These are phyloP conservation scores for Melanostoma mellinum DNA, from an alignment of 2,888 invertebrate genomes.

Conservation along the genomic window DNA sequence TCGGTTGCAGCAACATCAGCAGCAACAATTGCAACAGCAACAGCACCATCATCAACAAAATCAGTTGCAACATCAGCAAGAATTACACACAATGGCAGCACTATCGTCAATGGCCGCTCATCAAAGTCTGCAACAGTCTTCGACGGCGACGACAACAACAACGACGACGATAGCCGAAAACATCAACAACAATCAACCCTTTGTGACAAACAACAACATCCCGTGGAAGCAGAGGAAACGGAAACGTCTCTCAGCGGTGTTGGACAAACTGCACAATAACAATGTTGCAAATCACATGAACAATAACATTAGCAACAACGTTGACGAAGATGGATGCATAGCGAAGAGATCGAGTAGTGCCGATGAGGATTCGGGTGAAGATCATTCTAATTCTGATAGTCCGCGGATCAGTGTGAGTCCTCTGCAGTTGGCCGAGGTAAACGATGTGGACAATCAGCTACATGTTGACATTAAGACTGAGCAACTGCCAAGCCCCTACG, in stretches of 20 bases:
- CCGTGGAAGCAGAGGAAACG: constrained; percentile 88
- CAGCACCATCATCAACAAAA: constrained; percentile 75
- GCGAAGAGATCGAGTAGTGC: constrained; percentile 76
- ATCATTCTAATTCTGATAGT: constrained; percentile 77
- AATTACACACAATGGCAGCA: constrained; percentile 79
- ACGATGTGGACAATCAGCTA: constrained; percentile 79
- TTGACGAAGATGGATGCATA: constrained; percentile 72
- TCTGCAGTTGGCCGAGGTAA: constrained; percentile 75
- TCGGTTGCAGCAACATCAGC: constrained; percentile 75
- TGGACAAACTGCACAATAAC: constrained; percentile 88
- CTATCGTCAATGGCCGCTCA: constrained; percentile 55
- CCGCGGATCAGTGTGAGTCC: constrained; percentile 81
- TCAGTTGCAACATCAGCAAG: constrained; percentile 76
- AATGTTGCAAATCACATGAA: constrained; percentile 81
- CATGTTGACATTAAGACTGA: constrained; percentile 82
- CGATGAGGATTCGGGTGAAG: constrained; percentile 77
- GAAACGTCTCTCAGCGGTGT: constrained; percentile 89
- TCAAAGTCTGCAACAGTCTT: constrained; percentile 51
- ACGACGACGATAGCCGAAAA: constrained; percentile 73
- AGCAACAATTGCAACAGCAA: constrained; percentile 75
- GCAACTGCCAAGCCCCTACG: constrained; percentile 80
- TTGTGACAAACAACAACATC: constrained; percentile 85
- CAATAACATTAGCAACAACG: constrained; percentile 81
- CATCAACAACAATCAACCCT: constrained; percentile 85
- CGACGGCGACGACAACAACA: constrained; percentile 46